These are phyloP conservation scores for Eurois occulta DNA, from an alignment of 2,888 invertebrate genomes.

Conservation along the genomic window DNA sequence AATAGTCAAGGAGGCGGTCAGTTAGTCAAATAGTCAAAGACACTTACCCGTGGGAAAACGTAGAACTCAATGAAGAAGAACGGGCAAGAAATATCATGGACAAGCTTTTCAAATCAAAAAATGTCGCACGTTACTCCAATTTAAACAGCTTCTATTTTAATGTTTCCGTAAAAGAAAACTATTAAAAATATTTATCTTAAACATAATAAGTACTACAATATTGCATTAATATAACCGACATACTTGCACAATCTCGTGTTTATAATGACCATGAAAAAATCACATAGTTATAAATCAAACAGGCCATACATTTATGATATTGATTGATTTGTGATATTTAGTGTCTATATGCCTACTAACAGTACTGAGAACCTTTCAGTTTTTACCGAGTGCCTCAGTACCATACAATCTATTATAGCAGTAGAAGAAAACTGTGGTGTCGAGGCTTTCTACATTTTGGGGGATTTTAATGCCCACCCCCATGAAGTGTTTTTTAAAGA, in stretches of 20 bases:
- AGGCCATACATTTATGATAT: slow-evolving; percentile 31
- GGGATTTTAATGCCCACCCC: no score
- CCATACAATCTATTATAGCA: no score
- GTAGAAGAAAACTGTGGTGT: no score
- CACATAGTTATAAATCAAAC: slow-evolving; percentile 40
- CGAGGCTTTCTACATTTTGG: no score
- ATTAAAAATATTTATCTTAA: neutral
- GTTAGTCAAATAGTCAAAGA: neutral
- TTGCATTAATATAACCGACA: slow-evolving; percentile 21
- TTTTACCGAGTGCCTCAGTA: no score
- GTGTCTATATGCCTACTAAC: no score
- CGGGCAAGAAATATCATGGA: neutral
- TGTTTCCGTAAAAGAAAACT: neutral
- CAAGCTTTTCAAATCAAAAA: neutral
- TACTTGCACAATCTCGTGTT: slow-evolving; percentile 41
- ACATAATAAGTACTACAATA: slow-evolving; percentile 2
- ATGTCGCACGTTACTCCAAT: neutral
- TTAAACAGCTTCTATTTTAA: neutral
- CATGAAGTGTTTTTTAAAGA: no score
- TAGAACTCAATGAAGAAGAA: neutral
- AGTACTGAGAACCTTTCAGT: no score
- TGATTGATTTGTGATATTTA: no score
- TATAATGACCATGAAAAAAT: slow-evolving; percentile 50
- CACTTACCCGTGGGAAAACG: neutral
- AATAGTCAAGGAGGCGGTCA: neutral